These are phyloP conservation scores for Silurus aristotelis DNA, from an alignment of 2,797 vertebrate genomes.

Conservation along the genomic window DNA sequence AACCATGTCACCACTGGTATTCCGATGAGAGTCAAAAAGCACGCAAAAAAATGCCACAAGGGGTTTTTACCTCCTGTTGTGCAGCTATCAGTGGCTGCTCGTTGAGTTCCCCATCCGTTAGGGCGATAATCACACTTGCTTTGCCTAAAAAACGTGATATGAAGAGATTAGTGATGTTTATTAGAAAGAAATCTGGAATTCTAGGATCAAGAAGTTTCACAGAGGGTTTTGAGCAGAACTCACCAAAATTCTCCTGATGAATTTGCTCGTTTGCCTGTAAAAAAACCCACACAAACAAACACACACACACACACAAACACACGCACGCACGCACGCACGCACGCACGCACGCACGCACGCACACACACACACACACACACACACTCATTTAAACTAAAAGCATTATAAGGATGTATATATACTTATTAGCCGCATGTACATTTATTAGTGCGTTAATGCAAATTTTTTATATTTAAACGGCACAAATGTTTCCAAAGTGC, in stretches of 20 bases:
- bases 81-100: slow-evolving; percentile 77
- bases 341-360: background rate
- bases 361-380: background rate
- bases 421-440: no score
- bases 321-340: no score
- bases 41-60: background rate
- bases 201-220: background rate
- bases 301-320: background rate
- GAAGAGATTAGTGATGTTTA: background rate
- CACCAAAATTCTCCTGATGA: slow-evolving; percentile 75
- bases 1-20: background rate
- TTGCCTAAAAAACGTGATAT: slow-evolving; percentile 69
- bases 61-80: slow-evolving; percentile 77
- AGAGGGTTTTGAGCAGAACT: slow-evolving; percentile 36
- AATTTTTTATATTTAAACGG: no score
- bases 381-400: no score
- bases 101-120: slow-evolving; percentile 86
- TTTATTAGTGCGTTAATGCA: no score
- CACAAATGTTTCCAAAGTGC: no score
- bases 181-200: background rate
- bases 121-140: slow-evolving; percentile 85
- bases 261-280: slow-evolving; percentile 90
- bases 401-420: no score
- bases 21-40: background rate
- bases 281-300: slow-evolving; percentile 20